These are phyloP conservation scores for Apocrypta bakeri DNA, from an alignment of 1,140 invertebrate genomes.

Conservation along the genomic window DNA sequence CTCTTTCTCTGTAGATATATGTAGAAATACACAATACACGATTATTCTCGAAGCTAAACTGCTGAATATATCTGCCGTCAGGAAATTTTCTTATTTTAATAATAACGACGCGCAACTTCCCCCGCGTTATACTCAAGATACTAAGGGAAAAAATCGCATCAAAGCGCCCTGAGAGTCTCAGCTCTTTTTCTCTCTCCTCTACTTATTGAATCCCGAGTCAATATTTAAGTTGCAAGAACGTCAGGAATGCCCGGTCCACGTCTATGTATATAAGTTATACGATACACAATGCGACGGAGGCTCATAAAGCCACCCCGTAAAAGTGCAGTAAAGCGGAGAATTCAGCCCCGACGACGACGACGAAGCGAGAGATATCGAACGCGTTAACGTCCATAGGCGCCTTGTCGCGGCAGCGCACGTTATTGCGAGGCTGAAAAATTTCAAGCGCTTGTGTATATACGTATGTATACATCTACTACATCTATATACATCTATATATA, in stretches of 20 bases:
- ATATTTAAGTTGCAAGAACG: constrained; percentile 11
- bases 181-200: background rate
- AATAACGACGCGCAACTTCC: no score
- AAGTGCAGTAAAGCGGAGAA: constrained; percentile 15
- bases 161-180: background rate
- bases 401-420: background rate
- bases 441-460: background rate
- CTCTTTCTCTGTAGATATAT: no score
- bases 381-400: background rate
- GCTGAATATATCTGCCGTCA: no score
- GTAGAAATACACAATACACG: no score
- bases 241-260: background rate
- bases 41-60: no score
- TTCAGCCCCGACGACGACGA: background rate
- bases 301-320: constrained; percentile 21
- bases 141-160: no score
- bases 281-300: background rate
- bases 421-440: background rate
- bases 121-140: no score
- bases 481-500: no score
- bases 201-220: background rate
- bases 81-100: no score
- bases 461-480: no score
- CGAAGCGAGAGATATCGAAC: background rate
- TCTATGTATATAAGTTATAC: background rate